Evolutionary conservation across 1,140 invertebrate genomes (phyloP), one percentile per base, ranked within the genome.

Genomic region (Lasioglossum albipes): DNA sequence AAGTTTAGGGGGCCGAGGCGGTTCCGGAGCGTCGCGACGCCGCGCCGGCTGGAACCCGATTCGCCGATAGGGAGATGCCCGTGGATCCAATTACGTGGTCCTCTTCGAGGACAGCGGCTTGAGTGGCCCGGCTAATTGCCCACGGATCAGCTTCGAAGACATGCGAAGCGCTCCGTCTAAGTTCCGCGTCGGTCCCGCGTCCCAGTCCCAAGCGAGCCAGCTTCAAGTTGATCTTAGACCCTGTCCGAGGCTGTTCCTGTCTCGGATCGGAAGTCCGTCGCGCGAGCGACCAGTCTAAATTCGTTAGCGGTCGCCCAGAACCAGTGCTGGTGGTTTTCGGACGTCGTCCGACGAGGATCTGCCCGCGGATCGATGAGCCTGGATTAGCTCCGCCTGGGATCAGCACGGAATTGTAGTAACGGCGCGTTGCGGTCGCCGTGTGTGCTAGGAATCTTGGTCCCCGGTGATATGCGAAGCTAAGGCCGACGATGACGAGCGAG

Each of bases 401-500:
- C 49, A n/a, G 18, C 5, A 13, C n/a, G 42, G 36, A 31, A 36
- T 13, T 27, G 49, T 2, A 42, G 62, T 52, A 54, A 73, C 61
- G 20, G 36, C 20, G 52, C 20, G 18, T 59, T 59, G 57, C 57
- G 7, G 41, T 20, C 6, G n/a, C 49, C 20, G 54, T 36, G 41
- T 1, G 45, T 31, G 7, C 18, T 16, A 59, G 36, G 41, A 16
- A 31, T 49, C 52, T 22, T 57, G n/a, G 36, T 54, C 5, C 18
- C 36, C 2, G 20, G 41, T 20, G 71, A 66, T 57, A 79, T 66
- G 64, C 67, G 4, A 54, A 36, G 36, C 7, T 59, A 70, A 36
- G 73, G 22, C 31, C 18, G 45, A 7, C 18, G 67, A 85, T 68
- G 73, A 41, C 81, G 59, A 79, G 65, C 62, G 81, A 83, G 36